Evolutionary conservation across 2,797 vertebrate species (phyloP), one percentile per base, ranked within the genome.

Genomic region (Enteromius argenteus): DNA sequence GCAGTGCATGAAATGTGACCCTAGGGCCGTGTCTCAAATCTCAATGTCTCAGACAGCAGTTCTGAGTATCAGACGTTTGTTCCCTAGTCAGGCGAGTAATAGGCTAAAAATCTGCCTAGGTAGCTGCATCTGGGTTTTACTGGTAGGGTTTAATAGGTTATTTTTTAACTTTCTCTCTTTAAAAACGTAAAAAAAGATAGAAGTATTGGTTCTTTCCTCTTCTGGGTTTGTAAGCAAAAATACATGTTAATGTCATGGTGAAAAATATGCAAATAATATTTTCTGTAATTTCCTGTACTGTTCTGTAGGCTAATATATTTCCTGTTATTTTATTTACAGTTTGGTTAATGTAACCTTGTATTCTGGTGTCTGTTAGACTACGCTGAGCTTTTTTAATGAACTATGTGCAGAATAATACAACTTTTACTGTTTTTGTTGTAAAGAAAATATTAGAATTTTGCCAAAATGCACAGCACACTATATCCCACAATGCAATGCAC

Each of bases 1-100:
- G n/a, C 15, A 32, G 3, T 39, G 30, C 27, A 27, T 44, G 42
- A 51, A 66, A 39, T 37, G 37, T 11, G 68, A 46, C 11, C 13
- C 80, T 49, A 53, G 71, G 80, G 56, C 21, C 49, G 21, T 74
- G 80, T 51, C 7, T 46, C 37, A 72, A 71, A 30, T 44, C 62
- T 2, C 23, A 27, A 71, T 13, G 9, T 17, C 49, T 71, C 21
- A 17, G 51, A n/a, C 67, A 60, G 19, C 68, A 23, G 53, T 72
- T 72, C 32, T 17, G n/a, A n/a, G 6, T 32, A 14, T 58, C 1
- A 7, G 15, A 3, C 17, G 21, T 37, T 35, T 64, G 53, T 76
- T 17, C 7, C 27, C 3, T 30, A 39, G 49, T 23, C 49, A 75
- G 51, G n/a, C 6, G 21, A 39, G 35, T 60, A 42, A 11, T 5